phyloP scores from a whole-genome alignment of 2,113 vertebrate genomes.

The Microtus richardsoni region DNA sequence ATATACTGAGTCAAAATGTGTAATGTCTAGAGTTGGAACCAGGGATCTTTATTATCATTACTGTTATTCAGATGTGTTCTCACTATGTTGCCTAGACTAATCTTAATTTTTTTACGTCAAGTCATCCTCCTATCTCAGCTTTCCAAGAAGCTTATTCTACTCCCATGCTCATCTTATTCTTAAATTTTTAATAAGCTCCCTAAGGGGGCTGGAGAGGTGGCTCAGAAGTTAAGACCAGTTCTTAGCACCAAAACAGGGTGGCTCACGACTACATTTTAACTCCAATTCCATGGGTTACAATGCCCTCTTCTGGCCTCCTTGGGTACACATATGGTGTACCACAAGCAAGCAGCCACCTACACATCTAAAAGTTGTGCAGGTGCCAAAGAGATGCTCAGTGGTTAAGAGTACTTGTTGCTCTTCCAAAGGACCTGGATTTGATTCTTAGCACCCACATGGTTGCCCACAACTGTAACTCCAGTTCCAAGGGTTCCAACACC shows the following conservation, averaged over 20 bases:
- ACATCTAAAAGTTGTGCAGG: not conserved
- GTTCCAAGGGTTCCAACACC: not conserved
- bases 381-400: not conserved
- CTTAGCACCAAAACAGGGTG: not conserved
- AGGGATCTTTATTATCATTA: not conserved
- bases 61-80: not conserved
- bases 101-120: not conserved
- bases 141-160: not conserved
- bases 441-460: not conserved
- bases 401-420: not conserved
- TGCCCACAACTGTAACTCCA: not conserved
- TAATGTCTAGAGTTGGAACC: not conserved
- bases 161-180: not conserved
- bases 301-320: not conserved
- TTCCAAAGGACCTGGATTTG: not conserved
- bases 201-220: not conserved
- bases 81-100: not conserved
- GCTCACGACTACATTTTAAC: not conserved
- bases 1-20: constrained; percentile 31
- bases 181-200: not conserved
- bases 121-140: not conserved
- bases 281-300: not conserved
- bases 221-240: not conserved
- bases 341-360: not conserved
- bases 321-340: not conserved